Conservation (phyloP, 2,888 invertebrate genomes). For the Acanthacorydalis orientalis region DNA sequence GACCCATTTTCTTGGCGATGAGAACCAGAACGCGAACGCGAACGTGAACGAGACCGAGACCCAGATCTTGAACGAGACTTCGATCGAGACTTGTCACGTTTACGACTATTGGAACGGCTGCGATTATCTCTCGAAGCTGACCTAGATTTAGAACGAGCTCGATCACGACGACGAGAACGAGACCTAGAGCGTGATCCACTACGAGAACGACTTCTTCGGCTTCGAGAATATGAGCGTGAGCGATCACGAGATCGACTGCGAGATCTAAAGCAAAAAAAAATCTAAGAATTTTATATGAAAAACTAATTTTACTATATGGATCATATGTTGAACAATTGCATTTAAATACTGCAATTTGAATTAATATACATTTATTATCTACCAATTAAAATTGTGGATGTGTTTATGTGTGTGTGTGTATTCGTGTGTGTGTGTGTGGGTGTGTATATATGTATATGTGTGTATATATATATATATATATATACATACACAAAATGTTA, state of each 20-base stretch:
- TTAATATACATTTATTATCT: background rate
- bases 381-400: too few relatives aligned
- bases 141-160: constrained; percentile 15
- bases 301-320: background rate
- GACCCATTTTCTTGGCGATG: too few relatives aligned
- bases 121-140: constrained; percentile 13
- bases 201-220: constrained; percentile 23
- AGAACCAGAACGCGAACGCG: constrained; percentile 9
- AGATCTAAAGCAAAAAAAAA: constrained; percentile 16
- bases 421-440: background rate
- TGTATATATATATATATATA: too few relatives aligned
- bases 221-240: constrained; percentile 21
- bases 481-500: too few relatives aligned
- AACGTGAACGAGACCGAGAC: constrained; percentile 17
- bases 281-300: background rate
- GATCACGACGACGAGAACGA: constrained; percentile 15
- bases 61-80: constrained; percentile 8
- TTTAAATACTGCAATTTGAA: too few relatives aligned
- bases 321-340: too few relatives aligned
- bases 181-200: constrained; percentile 25
- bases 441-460: too few relatives aligned
- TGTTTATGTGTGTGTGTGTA: too few relatives aligned
- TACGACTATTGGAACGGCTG: constrained; percentile 20
- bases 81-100: constrained; percentile 1
- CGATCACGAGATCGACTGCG: constrained; percentile 19